A percentile compares a stretch with the other conserved stretches of the same genome.
phyloP scores from a whole-genome alignment of 2,113 vertebrate species.

The Takifugu bimaculatus region DNA sequence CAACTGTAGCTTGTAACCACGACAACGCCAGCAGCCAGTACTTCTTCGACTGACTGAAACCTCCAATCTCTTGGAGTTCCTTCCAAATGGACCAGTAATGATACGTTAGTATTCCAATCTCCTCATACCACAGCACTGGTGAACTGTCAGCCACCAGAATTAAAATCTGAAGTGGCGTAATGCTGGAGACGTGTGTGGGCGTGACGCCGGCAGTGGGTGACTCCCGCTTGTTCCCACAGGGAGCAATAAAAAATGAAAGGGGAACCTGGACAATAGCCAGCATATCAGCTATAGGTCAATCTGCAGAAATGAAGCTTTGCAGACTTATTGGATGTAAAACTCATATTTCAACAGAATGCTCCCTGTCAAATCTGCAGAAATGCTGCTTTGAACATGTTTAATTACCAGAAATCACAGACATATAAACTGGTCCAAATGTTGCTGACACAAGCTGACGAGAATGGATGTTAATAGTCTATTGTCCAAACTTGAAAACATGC shows the following conservation, averaged over 20 bases:
- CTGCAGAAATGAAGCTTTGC: no score
- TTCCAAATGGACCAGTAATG: conserved; percentile 57
- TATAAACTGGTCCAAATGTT: no score
- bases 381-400: no score
- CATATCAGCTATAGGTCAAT: not conserved
- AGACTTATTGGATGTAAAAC: no score
- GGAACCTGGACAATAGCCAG: not conserved
- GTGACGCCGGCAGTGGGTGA: conserved; percentile 35
- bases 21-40: conserved; percentile 50
- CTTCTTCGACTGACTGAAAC: conserved; percentile 53
- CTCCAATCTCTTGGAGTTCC: conserved; percentile 62
- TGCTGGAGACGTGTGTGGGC: conserved; percentile 22
- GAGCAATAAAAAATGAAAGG: conserved; percentile 1
- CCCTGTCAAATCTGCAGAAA: no score
- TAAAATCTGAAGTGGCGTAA: conserved; percentile 46
- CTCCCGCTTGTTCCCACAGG: not conserved
- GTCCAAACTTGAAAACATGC: no score
- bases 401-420: no score
- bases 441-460: no score
- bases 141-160: conserved; percentile 58
- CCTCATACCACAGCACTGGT: conserved; percentile 26
- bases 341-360: no score
- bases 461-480: no score
- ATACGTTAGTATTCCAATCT: conserved; percentile 57
- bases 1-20: conserved; percentile 58